Percentiles rank a stretch among this genome's conserved stretches.
These are phyloP conservation scores for Zaprionus gabonicus DNA, from an alignment of 1,140 invertebrate genomes.

Conservation along the genomic window DNA sequence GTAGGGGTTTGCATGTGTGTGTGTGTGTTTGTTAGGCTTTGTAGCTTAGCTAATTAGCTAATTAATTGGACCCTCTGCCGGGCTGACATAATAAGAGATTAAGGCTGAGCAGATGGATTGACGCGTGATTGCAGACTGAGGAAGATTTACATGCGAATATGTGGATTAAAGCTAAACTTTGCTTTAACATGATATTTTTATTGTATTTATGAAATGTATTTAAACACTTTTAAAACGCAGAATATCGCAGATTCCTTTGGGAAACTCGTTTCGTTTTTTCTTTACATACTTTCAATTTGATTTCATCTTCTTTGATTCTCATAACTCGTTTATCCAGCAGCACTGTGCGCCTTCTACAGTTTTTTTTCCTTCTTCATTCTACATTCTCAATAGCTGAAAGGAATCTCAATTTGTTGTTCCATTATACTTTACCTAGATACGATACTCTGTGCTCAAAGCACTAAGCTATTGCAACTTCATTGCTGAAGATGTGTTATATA, in stretches of 20 bases:
- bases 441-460: neutral
- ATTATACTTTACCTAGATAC: slow-evolving; percentile 60
- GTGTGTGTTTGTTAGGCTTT: slow-evolving; percentile 18
- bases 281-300: neutral
- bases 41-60: slow-evolving; percentile 50
- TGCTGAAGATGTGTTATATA: slow-evolving; percentile 6
- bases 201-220: too few species aligned
- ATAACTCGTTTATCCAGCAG: neutral
- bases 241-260: neutral
- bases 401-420: slow-evolving; percentile 33
- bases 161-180: neutral
- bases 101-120: slow-evolving; percentile 3
- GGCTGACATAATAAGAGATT: slow-evolving; percentile 9
- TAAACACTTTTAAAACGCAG: too few species aligned
- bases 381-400: slow-evolving; percentile 4
- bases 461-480: slow-evolving; percentile 9
- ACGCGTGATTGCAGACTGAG: neutral
- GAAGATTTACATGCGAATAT: neutral
- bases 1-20: neutral
- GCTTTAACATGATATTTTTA: too few species aligned
- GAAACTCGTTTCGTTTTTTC: neutral
- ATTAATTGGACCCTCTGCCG: slow-evolving; percentile 35
- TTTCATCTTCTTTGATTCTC: neutral
- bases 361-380: neutral
- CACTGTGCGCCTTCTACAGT: neutral